These are phyloP conservation scores for Ficedula albicollis DNA, from an alignment of 2,797 vertebrate species.

Conservation along the genomic window DNA sequence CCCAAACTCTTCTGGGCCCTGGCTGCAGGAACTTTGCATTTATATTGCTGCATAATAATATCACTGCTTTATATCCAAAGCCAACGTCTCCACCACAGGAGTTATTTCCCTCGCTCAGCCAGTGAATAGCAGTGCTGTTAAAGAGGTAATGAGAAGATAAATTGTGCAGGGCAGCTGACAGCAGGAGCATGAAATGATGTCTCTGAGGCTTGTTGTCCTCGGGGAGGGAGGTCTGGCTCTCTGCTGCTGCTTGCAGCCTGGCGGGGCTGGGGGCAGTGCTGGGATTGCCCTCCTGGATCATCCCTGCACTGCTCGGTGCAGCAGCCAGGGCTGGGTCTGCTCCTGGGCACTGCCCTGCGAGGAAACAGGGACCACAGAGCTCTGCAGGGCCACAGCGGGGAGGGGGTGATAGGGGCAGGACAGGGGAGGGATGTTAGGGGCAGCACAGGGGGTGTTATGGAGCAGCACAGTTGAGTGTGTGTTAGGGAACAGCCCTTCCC, in stretches of 20 bases:
- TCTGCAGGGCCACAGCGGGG: neutral
- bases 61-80: neutral
- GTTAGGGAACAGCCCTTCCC: neutral
- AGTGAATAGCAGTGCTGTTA: conserved; percentile 7
- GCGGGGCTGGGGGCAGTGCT: neutral
- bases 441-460: too few relatives aligned
- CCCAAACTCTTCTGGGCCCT: neutral
- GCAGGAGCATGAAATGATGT: conserved; percentile 29
- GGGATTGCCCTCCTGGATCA: neutral
- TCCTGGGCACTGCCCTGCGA: neutral
- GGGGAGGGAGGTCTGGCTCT: neutral
- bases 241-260: neutral
- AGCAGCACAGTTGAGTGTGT: too few relatives aligned
- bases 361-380: neutral
- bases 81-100: neutral
- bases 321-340: neutral
- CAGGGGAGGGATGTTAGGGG: too few relatives aligned
- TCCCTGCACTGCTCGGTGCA: neutral
- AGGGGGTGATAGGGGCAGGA: neutral
- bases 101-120: neutral
- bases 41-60: neutral
- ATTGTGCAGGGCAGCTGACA: conserved; percentile 12
- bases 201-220: neutral
- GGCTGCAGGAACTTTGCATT: neutral
- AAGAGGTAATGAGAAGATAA: conserved; percentile 45